Percentiles rank a stretch among this genome's conserved stretches.
Conservation (phyloP, 2,888 invertebrate genomes). For the Parthenolecanium corni region DNA sequence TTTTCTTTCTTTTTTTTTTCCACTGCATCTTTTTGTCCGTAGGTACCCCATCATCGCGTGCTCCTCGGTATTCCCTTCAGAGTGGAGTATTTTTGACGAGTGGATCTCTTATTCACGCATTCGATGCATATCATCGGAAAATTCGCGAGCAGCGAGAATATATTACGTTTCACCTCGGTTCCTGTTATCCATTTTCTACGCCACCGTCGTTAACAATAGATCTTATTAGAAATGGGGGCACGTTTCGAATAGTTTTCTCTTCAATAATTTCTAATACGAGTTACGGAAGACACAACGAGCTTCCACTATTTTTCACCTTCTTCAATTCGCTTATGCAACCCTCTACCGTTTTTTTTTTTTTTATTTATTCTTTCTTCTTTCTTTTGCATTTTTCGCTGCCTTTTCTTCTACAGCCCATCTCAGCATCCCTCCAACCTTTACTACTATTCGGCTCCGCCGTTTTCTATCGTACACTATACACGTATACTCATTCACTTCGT, state of each 20-base stretch:
- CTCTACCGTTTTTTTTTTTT: no score
- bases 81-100: neutral
- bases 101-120: conserved; percentile 27
- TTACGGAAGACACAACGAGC: conserved; percentile 8
- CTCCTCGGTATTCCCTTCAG: no score
- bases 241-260: conserved; percentile 28
- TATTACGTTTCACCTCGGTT: conserved; percentile 16
- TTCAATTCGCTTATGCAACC: no score
- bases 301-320: neutral
- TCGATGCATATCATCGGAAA: conserved; percentile 25
- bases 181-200: neutral
- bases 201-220: conserved; percentile 21
- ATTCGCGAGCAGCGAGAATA: conserved; percentile 6
- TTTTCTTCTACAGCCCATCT: no score
- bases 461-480: no score
- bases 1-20: no score
- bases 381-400: no score
- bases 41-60: neutral
- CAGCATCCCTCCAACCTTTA: no score
- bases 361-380: no score
- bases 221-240: conserved; percentile 26
- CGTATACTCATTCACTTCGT: no score
- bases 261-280: conserved; percentile 25
- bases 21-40: neutral
- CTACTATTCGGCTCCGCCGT: no score